Evolutionary conservation across 2,888 invertebrate species (phyloP).

Genomic region (Chaitophorus viminalis): DNA sequence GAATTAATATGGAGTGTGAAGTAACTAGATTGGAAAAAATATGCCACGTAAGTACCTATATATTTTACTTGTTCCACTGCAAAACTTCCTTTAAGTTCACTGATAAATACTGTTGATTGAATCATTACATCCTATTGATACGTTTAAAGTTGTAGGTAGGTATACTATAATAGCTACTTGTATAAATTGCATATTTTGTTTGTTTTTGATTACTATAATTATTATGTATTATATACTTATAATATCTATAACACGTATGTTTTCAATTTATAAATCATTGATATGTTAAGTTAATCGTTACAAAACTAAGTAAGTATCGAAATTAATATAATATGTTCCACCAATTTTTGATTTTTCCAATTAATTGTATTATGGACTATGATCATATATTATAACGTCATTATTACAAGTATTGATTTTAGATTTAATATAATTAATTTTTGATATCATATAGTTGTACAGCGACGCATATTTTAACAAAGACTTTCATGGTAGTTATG

Average conservation of each 20-base stretch:
- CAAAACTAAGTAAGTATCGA: not conserved
- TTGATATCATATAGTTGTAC: slow-evolving; percentile 72
- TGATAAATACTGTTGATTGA: too few relatives aligned
- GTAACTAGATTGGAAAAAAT: not conserved
- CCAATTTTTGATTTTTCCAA: not conserved
- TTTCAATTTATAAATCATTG: not conserved
- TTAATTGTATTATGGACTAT: not conserved
- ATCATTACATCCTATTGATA: too few relatives aligned
- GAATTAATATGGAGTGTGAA: not conserved
- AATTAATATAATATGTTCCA: not conserved
- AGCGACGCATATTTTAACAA: slow-evolving; percentile 79
- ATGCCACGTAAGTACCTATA: not conserved
- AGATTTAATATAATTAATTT: not conserved
- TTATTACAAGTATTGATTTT: too few relatives aligned
- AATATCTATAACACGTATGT: too few relatives aligned
- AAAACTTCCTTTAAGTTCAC: too few relatives aligned
- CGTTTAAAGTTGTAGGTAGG: too few relatives aligned
- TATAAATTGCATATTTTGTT: too few relatives aligned
- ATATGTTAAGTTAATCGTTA: not conserved
- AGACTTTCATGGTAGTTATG: slow-evolving; percentile 74
- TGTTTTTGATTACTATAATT: too few relatives aligned
- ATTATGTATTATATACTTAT: too few relatives aligned
- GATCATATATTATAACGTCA: not conserved
- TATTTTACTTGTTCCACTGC: too few relatives aligned
- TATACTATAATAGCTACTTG: too few relatives aligned